A percentile compares a stretch with the other conserved stretches of the same genome.
These are phyloP conservation scores for Idaea dimidiata DNA, from an alignment of 2,888 invertebrate species.

Conservation along the genomic window DNA sequence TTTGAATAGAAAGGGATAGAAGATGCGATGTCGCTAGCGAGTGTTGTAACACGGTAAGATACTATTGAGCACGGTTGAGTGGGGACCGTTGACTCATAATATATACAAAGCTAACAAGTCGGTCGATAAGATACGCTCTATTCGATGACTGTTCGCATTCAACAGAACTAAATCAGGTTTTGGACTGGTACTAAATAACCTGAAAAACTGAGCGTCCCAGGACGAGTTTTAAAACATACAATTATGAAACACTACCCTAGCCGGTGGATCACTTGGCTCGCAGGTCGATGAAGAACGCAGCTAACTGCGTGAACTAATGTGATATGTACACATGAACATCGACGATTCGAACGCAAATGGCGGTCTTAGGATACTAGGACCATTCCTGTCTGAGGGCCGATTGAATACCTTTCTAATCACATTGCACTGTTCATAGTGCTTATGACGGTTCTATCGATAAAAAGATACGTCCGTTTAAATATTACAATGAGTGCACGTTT, in stretches of 20 bases:
- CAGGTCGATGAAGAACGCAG: conserved; percentile 16
- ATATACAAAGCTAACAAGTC: not conserved
- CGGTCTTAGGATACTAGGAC: conserved; percentile 13
- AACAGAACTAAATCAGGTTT: not conserved
- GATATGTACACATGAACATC: conserved; percentile 12
- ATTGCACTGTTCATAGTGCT: conserved; percentile 26
- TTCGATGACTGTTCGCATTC: not conserved
- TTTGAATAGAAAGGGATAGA: not conserved
- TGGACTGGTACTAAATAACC: conserved; percentile 1
- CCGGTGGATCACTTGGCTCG: conserved; percentile 13
- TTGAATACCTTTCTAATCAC: conserved; percentile 17
- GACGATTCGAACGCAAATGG: conserved; percentile 16
- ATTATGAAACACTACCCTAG: conserved; percentile 9
- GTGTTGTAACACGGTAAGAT: not conserved
- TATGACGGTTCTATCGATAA: conserved; percentile 29
- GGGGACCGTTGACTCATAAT: not conserved
- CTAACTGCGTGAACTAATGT: conserved; percentile 13
- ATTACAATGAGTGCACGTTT: conserved; percentile 12
- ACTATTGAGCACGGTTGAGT: not conserved
- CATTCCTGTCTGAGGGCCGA: conserved; percentile 17
- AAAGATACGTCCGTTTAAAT: conserved; percentile 25
- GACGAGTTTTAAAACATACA: not conserved
- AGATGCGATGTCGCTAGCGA: not conserved
- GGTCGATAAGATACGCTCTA: not conserved
- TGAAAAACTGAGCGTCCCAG: not conserved